phyloP scores from a whole-genome alignment of 2,888 invertebrate genomes.

The Dynastes maya region DNA sequence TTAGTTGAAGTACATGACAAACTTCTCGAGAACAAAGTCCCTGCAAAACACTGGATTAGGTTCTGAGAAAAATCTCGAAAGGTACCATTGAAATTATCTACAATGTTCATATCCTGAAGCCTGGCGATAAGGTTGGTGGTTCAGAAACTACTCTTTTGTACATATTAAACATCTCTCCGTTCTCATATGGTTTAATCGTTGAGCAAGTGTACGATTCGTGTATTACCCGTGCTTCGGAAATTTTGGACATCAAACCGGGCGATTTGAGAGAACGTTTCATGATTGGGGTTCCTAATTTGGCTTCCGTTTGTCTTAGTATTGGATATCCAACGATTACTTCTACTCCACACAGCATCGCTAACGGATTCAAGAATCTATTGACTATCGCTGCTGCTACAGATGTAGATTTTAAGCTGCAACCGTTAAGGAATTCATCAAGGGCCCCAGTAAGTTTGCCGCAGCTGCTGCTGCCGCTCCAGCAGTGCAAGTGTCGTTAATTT shows the following conservation, averaged over 20 bases:
- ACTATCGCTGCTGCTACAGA: constrained; percentile 97
- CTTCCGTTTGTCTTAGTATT: constrained; percentile 92
- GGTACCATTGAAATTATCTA: constrained; percentile 99
- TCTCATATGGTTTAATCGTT: constrained; percentile 97
- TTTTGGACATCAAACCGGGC: constrained; percentile 98
- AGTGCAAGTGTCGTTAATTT: constrained; percentile 68
- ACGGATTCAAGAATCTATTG: constrained; percentile 87
- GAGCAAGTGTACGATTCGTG: constrained; percentile 99
- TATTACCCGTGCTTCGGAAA: constrained; percentile 96
- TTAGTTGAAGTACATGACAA: constrained; percentile 92
- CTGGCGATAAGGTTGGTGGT: constrained; percentile 98
- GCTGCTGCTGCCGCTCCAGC: constrained; percentile 75
- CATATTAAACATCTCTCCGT: constrained; percentile 99
- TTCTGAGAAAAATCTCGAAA: constrained; percentile 99
- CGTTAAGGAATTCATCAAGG: constrained; percentile 94
- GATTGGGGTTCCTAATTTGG: constrained; percentile 95
- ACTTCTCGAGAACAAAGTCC: constrained; percentile 95
- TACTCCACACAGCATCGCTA: constrained; percentile 82
- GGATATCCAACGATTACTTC: constrained; percentile 98
- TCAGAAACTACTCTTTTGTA: constrained; percentile 98
- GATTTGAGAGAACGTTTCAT: constrained; percentile 93
- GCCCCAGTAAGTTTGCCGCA: constrained; percentile 95
- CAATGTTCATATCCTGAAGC: constrained; percentile 92
- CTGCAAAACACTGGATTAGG: constrained; percentile 99
- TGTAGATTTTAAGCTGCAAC: constrained; percentile 94